Base-by-base conservation (phyloP, 53 echinoderm and acorn worm genomes). In the Glandiceps talaboti region DNA sequence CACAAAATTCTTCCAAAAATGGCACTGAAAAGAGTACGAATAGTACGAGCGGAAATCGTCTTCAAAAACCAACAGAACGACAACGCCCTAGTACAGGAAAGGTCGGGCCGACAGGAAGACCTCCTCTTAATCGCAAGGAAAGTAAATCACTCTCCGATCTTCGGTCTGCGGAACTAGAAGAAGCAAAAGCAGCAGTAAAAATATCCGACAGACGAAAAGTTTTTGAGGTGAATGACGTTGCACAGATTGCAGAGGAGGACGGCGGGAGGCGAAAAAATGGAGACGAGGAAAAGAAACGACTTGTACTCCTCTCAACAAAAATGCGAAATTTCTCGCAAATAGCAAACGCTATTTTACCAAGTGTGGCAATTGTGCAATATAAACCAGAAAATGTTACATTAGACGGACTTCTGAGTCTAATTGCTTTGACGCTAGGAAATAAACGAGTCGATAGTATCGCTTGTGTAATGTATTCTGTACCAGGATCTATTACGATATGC, bases 351-450 rank as follows among this genome's bases (percentile, higher is more conserved):
- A 76, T 91, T 73, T 86, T 97, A 26, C 87, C 91, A 25, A 77
- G 86, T 75, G 93, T 97, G 10, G 90, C 87, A 79, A 73, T 89
- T 81, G 93, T 97, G 90, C 97, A 97, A 88, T 97, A 97, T 84
- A 93, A 91, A 64, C 93, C 93, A 79, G 97, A 97, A 79, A 87
- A 88, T 33, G 89, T 89, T 0, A 81, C 85, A 31, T 83, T 89
- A 28, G 97, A 93, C 25, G 77, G 85, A 30, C 84, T 91, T 26
- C 76, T 93, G 32, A 89, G 82, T 77, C 85, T 89, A 33, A 83
- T 93, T 81, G 74, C 83, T 1, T 89, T 81, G 80, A 89, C 91
- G 0, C 82, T 97, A 27, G 91, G 81, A 33, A 91, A 87, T 28
- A 81, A 31, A 20, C 85, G 78, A 76, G 97, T 93, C 32, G 84